Conservation (phyloP, 2,888 invertebrate genomes). For the Achlya flavicornis region DNA sequence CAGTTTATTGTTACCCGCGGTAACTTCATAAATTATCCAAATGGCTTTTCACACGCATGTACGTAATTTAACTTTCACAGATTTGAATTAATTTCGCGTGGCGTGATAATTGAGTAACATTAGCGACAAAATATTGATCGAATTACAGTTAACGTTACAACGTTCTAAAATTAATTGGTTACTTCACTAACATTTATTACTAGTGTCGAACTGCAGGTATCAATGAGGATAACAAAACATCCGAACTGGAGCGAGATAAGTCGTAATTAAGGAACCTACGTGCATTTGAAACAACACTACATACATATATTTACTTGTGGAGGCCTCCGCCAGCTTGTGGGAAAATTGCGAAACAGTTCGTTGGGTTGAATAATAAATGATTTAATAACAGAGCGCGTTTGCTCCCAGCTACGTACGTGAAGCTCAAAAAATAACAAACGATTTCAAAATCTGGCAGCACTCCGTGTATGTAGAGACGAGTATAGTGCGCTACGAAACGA, state of each 20-base stretch:
- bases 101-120: slow-evolving; percentile 8
- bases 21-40: slow-evolving; percentile 9
- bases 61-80: slow-evolving; percentile 9
- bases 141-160: neutral
- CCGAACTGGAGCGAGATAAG: slow-evolving; percentile 22
- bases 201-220: neutral
- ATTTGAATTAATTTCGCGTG: slow-evolving; percentile 5
- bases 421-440: slow-evolving; percentile 79
- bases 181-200: no score
- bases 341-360: slow-evolving; percentile 82
- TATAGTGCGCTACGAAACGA: slow-evolving; percentile 19
- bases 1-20: slow-evolving; percentile 5
- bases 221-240: slow-evolving; percentile 21
- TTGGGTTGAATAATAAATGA: slow-evolving; percentile 82
- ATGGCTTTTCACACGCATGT: slow-evolving; percentile 7
- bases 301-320: slow-evolving; percentile 45
- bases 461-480: slow-evolving; percentile 44
- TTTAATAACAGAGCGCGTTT: slow-evolving; percentile 82
- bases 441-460: slow-evolving; percentile 72
- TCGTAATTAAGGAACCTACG: slow-evolving; percentile 40
- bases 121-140: slow-evolving; percentile 5
- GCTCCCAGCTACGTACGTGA: slow-evolving; percentile 72
- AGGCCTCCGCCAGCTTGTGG: slow-evolving; percentile 62
- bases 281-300: slow-evolving; percentile 42
- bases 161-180: neutral